A percentile compares a stretch with the other conserved stretches of the same genome.
phyloP scores from a whole-genome alignment of 2,888 invertebrate species.

The Pachydiplax longipennis region DNA sequence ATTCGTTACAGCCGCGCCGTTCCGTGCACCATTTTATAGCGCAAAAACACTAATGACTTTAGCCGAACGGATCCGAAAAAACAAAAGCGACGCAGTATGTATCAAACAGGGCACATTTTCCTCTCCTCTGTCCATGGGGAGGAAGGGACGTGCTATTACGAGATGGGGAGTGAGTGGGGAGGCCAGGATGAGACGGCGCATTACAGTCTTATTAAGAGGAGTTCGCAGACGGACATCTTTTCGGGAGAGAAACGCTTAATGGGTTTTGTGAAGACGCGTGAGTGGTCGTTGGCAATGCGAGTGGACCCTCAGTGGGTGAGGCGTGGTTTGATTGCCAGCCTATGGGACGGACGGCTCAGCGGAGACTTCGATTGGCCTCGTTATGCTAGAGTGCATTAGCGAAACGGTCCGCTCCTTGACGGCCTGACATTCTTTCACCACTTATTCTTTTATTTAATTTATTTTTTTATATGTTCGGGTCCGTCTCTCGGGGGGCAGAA shows the following conservation, averaged over 20 bases:
- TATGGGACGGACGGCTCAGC: background rate
- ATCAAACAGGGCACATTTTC: background rate
- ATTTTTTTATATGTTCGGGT: background rate
- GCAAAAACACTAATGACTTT: no score
- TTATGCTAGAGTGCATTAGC: constrained; percentile 35
- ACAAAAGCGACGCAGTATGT: no score
- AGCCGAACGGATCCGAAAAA: no score
- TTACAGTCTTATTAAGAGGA: background rate
- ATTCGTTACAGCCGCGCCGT: no score
- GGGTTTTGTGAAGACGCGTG: background rate
- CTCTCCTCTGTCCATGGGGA: background rate
- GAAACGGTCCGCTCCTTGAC: background rate
- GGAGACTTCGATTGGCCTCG: constrained; percentile 32
- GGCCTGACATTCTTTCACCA: background rate
- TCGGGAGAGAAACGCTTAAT: background rate
- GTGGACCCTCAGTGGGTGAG: background rate
- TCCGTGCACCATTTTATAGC: no score
- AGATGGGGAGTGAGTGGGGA: background rate
- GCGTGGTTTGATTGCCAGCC: background rate
- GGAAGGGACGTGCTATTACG: background rate
- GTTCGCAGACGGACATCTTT: background rate
- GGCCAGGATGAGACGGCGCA: background rate
- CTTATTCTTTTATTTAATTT: background rate
- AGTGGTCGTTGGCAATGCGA: background rate
- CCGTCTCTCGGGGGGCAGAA: background rate